A percentile compares a stretch with the other conserved stretches of the same genome.
phyloP scores from a whole-genome alignment of 2,113 vertebrate genomes.

The Dasyornis broadbenti region DNA sequence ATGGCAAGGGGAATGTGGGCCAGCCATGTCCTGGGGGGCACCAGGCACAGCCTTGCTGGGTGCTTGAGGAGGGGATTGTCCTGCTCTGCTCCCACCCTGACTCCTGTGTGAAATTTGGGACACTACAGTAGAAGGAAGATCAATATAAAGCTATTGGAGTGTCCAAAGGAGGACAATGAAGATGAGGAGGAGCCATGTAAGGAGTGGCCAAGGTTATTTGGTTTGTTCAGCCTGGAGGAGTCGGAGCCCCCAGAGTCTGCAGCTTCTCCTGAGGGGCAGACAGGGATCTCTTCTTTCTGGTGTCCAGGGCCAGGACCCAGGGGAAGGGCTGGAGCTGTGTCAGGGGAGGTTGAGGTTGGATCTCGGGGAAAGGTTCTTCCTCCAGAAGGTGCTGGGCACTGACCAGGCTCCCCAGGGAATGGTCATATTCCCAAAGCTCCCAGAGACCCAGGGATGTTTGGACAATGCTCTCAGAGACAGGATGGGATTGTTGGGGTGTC shows the following conservation, averaged over 20 bases:
- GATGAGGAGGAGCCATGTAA: not conserved
- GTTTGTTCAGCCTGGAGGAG: not conserved
- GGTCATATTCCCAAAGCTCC: accelerated
- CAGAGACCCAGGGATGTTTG: not conserved
- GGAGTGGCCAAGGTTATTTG: not conserved
- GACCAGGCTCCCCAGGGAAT: not conserved
- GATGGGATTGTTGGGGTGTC: not conserved
- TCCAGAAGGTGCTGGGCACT: not conserved
- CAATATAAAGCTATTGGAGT: not conserved
- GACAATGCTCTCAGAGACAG: not conserved
- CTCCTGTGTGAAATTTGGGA: not conserved
- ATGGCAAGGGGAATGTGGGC: not conserved
- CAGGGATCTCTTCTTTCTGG: not conserved
- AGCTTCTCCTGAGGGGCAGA: not conserved
- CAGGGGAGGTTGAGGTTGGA: not conserved
- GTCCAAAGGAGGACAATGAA: not conserved
- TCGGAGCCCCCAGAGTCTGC: not conserved
- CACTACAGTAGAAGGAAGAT: not conserved
- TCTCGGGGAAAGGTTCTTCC: not conserved
- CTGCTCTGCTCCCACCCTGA: not conserved
- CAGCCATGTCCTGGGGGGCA: accelerated
- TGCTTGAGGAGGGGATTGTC: not conserved
- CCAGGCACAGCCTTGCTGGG: not conserved
- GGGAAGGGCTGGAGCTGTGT: not conserved
- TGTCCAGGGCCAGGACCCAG: not conserved